These are phyloP conservation scores for Vulpes vulpes DNA, from an alignment of 2,113 vertebrate species.

Conservation along the genomic window DNA sequence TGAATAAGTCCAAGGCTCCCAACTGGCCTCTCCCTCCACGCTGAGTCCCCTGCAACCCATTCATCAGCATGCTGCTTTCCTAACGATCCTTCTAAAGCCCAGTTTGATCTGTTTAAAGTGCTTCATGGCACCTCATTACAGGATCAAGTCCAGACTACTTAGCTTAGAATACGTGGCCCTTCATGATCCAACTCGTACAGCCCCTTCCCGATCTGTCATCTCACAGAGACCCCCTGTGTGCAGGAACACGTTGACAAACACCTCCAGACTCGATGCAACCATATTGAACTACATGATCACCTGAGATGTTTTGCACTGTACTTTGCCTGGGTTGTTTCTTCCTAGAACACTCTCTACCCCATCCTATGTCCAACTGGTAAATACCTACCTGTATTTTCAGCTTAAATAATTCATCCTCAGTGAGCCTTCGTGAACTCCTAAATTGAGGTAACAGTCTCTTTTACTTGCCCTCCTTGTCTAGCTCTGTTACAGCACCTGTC, in stretches of 20 bases:
- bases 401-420: not conserved
- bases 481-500: not conserved
- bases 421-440: not conserved
- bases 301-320: not conserved
- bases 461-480: not conserved
- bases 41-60: not conserved
- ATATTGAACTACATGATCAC: not conserved
- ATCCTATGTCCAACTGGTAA: not conserved
- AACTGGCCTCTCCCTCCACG: not conserved
- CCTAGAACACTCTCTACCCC: not conserved
- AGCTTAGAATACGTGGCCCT: not conserved
- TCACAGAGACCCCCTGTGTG: not conserved
- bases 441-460: not conserved
- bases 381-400: not conserved
- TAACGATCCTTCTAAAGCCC: not conserved
- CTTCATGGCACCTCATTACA: not conserved
- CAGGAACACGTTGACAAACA: not conserved
- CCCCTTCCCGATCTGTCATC: not conserved
- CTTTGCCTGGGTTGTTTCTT: not conserved
- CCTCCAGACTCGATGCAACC: not conserved
- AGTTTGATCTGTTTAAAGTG: not conserved
- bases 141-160: constrained; percentile 35
- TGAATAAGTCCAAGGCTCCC: not conserved
- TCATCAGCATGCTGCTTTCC: not conserved
- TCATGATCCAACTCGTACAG: not conserved